Evolutionary conservation across 1,140 invertebrate genomes (phyloP).

Genomic region (Cyclargus thomasi): DNA sequence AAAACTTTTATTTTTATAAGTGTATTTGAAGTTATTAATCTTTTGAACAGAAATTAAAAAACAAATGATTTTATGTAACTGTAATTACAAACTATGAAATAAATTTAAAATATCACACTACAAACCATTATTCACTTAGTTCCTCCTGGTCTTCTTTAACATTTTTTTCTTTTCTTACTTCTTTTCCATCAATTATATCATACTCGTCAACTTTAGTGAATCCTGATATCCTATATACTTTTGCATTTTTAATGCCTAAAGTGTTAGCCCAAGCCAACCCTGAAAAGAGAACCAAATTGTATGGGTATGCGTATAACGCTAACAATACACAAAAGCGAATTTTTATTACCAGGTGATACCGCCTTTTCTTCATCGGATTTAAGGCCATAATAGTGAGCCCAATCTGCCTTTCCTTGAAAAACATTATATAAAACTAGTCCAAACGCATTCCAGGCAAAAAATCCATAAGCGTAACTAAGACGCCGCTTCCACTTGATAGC

Average conservation of each 20-base stretch:
- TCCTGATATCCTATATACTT: conserved; percentile 72
- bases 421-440: conserved; percentile 76
- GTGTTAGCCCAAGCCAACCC: conserved; percentile 72
- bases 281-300: conserved; percentile 36
- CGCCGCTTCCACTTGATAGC: conserved; percentile 77
- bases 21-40: background rate
- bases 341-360: conserved; percentile 69
- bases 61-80: background rate
- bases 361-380: conserved; percentile 76
- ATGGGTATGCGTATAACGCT: no score
- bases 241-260: conserved; percentile 75
- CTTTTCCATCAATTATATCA: conserved; percentile 61
- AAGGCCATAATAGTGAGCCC: conserved; percentile 78
- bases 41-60: background rate
- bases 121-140: conserved; percentile 28
- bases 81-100: background rate
- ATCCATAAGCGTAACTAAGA: conserved; percentile 76
- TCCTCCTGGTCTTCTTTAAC: conserved; percentile 28
- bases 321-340: background rate
- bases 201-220: conserved; percentile 66
- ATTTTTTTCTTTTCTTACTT: conserved; percentile 39
- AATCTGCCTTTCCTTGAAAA: conserved; percentile 77
- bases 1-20: conserved; percentile 5
- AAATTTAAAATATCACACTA: conserved; percentile 15
- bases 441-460: conserved; percentile 80